A percentile compares a stretch with the other conserved stretches of the same genome.
phyloP scores from a whole-genome alignment of 2,797 vertebrate species.

The Adelosebastes latens region DNA sequence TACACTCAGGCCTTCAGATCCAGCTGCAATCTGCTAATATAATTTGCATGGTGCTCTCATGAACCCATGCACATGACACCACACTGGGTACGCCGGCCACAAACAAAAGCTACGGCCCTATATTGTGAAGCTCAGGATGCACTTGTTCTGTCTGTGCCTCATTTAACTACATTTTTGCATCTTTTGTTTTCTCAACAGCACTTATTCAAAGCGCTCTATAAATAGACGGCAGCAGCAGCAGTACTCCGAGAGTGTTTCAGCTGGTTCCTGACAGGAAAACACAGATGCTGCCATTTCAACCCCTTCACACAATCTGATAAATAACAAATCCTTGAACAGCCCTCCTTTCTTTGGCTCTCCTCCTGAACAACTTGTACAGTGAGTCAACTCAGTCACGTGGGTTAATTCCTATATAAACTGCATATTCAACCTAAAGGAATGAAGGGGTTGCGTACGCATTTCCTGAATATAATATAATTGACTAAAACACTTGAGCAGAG shows the following conservation, averaged over 20 bases:
- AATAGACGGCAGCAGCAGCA: constrained; percentile 33
- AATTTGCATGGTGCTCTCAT: background rate
- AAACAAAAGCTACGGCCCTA: background rate
- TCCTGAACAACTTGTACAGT: background rate
- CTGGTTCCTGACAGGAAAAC: constrained; percentile 9
- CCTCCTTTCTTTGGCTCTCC: background rate
- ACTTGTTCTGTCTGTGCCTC: background rate
- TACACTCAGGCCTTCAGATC: background rate
- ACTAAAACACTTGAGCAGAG: background rate
- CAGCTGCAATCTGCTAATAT: background rate
- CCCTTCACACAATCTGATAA: background rate
- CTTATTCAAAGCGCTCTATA: constrained; percentile 47
- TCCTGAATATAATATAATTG: background rate
- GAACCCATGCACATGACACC: background rate
- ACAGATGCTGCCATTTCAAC: constrained; percentile 6
- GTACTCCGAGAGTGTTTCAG: background rate
- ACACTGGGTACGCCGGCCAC: background rate
- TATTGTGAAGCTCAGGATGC: background rate
- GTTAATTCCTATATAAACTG: background rate
- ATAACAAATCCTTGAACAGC: background rate
- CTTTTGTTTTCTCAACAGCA: constrained; percentile 28
- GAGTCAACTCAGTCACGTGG: background rate
- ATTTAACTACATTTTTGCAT: constrained; percentile 27
- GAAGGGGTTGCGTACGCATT: background rate
- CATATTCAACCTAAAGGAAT: background rate